phyloP scores from a whole-genome alignment of 2,113 vertebrate species.

The Myxocyprinus asiaticus region DNA sequence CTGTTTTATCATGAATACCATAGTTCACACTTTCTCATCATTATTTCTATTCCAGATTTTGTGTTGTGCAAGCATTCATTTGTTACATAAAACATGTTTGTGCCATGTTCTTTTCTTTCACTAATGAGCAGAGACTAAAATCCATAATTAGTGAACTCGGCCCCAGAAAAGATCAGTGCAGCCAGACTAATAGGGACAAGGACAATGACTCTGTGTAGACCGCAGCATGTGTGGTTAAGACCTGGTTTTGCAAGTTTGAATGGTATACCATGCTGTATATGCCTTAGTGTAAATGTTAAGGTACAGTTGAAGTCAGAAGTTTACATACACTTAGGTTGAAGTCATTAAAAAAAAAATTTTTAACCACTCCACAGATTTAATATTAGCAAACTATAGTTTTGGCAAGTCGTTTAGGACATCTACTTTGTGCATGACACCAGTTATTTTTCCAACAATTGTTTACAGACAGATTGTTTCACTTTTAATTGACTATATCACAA shows the following conservation, averaged over 20 bases:
- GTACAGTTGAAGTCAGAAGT: too few species aligned
- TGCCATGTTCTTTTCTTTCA: background rate
- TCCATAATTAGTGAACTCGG: slow-evolving; percentile 7
- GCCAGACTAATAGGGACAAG: background rate
- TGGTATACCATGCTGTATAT: background rate
- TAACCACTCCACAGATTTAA: too few species aligned
- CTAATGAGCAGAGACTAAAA: background rate
- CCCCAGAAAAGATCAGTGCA: background rate
- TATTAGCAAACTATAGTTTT: too few species aligned
- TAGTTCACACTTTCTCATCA: background rate
- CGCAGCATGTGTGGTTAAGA: background rate
- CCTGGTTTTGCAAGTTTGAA: background rate
- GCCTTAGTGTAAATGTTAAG: too few species aligned
- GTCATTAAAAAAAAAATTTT: too few species aligned
- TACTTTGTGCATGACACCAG: too few species aligned
- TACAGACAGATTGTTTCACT: too few species aligned
- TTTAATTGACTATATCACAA: too few species aligned
- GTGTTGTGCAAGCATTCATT: background rate
- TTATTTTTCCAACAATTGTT: too few species aligned
- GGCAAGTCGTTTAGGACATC: too few species aligned
- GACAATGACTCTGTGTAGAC: background rate
- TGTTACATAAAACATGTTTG: background rate
- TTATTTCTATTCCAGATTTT: background rate
- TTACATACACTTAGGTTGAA: too few species aligned
- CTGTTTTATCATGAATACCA: background rate